These are phyloP conservation scores for Nymphalis c-album DNA, from an alignment of 2,888 invertebrate genomes.

Conservation along the genomic window DNA sequence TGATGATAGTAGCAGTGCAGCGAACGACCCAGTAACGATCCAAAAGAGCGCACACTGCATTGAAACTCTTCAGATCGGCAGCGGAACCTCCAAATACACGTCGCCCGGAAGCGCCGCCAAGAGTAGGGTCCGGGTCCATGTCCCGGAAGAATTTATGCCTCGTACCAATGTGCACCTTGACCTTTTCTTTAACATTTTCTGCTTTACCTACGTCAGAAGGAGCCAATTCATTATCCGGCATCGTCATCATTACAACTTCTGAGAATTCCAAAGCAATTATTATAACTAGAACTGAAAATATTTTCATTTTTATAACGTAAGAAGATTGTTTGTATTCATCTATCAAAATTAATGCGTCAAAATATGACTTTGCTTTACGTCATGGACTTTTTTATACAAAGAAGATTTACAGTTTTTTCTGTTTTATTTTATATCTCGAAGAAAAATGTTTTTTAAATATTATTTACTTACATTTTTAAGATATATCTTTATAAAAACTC, in stretches of 20 bases:
- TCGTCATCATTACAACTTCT: neutral
- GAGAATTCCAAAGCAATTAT: neutral
- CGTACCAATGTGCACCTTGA: conserved; percentile 13
- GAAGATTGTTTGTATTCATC: neutral
- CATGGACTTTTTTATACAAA: neutral
- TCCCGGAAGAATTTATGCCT: conserved; percentile 51
- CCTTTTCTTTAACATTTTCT: neutral
- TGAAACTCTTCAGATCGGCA: conserved; percentile 46
- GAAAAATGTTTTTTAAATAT: no score
- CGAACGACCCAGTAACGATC: conserved; percentile 60
- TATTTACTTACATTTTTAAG: no score
- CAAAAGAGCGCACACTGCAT: conserved; percentile 57
- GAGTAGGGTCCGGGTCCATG: conserved; percentile 36
- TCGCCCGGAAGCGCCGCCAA: conserved; percentile 38
- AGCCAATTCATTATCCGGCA: neutral
- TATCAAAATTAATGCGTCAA: conserved; percentile 12
- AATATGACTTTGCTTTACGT: neutral
- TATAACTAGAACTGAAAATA: neutral
- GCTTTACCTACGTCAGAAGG: neutral
- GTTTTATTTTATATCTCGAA: no score
- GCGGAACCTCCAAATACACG: conserved; percentile 64
- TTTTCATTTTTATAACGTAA: conserved; percentile 4
- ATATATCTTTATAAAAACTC: no score
- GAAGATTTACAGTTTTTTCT: neutral
- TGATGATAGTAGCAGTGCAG: conserved; percentile 61